Evolutionary conservation across 2,888 invertebrate genomes (phyloP).

Genomic region (Ormyrus nitidulus): DNA sequence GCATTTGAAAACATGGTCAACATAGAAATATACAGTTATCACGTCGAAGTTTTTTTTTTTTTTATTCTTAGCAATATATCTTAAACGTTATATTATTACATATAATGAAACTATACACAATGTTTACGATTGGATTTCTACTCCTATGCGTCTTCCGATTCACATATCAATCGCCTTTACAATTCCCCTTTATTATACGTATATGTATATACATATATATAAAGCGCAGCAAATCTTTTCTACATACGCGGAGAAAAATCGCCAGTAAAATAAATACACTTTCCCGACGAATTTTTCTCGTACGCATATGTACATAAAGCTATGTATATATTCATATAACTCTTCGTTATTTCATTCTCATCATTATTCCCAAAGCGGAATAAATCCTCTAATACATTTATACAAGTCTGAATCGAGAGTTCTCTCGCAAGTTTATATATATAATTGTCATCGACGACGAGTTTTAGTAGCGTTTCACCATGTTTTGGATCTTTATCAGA

Average conservation of each 20-base stretch:
- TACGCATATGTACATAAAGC: slow-evolving; percentile 57
- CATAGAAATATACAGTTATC: slow-evolving; percentile 73
- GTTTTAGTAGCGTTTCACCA: not conserved
- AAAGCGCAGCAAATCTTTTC: slow-evolving; percentile 22
- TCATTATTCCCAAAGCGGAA: slow-evolving; percentile 53
- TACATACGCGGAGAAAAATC: slow-evolving; percentile 35
- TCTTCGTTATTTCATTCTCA: slow-evolving; percentile 42
- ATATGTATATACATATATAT: slow-evolving; percentile 63
- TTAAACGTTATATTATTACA: slow-evolving; percentile 57
- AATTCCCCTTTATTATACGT: slow-evolving; percentile 26
- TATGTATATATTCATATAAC: slow-evolving; percentile 44
- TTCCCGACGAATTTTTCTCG: no score
- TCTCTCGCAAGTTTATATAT: slow-evolving; percentile 5
- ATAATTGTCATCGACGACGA: not conserved
- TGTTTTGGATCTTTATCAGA: not conserved
- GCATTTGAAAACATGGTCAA: slow-evolving; percentile 67
- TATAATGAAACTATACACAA: slow-evolving; percentile 65
- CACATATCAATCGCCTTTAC: slow-evolving; percentile 13
- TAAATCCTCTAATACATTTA: slow-evolving; percentile 63
- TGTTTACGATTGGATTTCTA: slow-evolving; percentile 52
- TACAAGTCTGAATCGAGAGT: slow-evolving; percentile 60
- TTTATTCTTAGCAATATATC: slow-evolving; percentile 12
- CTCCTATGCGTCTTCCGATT: not conserved
- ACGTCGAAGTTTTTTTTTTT: slow-evolving; percentile 62
- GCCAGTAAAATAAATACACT: no score